Evolutionary conservation across 2,888 invertebrate species (phyloP), one percentile per base, ranked within the genome.

Genomic region (Chrysopilus asiliformis): DNA sequence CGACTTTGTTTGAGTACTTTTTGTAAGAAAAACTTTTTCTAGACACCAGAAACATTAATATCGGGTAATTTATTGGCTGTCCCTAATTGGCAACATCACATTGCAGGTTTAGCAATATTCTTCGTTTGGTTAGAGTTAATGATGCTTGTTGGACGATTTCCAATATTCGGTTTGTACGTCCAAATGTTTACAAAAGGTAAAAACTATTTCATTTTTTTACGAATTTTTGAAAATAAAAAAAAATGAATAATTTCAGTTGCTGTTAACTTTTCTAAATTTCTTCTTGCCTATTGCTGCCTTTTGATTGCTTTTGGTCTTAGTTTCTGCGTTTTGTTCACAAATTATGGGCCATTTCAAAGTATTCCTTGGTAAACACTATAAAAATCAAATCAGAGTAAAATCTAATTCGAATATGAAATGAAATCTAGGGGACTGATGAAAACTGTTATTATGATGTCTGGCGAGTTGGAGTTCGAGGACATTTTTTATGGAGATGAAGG

Each of bases 401-500:
- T n/a, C n/a, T 16, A 16, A 9, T 15, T 29, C 4, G 8, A 14
- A n/a, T n/a, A n/a, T n/a, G n/a, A n/a, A n/a, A n/a, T n/a, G n/a
- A n/a, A n/a, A n/a, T 34, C 15, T 25, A 55, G 57, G 52, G 54
- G 58, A 0, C 52, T 85, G 1, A 62, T 86, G 2, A 85, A 86
- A 61, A 81, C 83, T 0, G 72, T 86, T 10, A 79, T 85, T 49
- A 86, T 87, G 86, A 84, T 87, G 85, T 80, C 84, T 0, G 86
- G 86, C 0, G 86, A 87, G 57, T 56, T 86, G 32, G 85, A 85
- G 55, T 84, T 81, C 46, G 85, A 86, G 54, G 84, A 85, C 49
- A 79, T 85, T 43, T 86, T 85, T 55, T 84, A 79, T 47, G 67
- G 66, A 26, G 67, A 72, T 40, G 57, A 55, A 36, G 59, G 62